Evolutionary conservation across 2,888 invertebrate species (phyloP), one percentile per base, ranked within the genome.

Genomic region (Lampropteryx suffumata): DNA sequence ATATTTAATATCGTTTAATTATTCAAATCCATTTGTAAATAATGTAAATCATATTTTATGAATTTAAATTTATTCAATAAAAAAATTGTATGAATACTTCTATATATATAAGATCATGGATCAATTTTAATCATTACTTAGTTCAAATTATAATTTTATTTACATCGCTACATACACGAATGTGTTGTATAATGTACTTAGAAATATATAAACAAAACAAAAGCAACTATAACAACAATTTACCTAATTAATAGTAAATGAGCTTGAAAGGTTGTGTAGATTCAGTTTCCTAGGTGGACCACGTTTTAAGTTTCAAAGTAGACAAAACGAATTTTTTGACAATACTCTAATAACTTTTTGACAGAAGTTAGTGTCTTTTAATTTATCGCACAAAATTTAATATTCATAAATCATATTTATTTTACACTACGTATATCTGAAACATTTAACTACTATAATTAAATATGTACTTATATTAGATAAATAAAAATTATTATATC

Each of bases 221-320:
- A 29, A 24, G 12, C n/a, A n/a, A n/a, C n/a, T n/a, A n/a, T n/a
- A n/a, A n/a, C n/a, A n/a, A n/a, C n/a, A n/a, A n/a, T n/a, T n/a
- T 33, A 34, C 14, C 32, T 14, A 28, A 10, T 11, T 7, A 28
- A 32, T 13, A 13, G 17, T 27, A 11, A 30, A 43, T 64, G 86
- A 88, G 87, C 87, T 86, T 87, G 80, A 74, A 74, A 76, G 85
- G 86, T 84, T 86, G 87, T 87, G 86, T 83, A 79, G 79, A 71
- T 68, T 73, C 71, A 69, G 73, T 75, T 73, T 68, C 65, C 68
- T 70, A 70, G 61, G 66, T 69, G 73, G 77, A 77, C 73, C 72
- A 73, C 56, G 57, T 58, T 65, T 69, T 72, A 64, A 64, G 51
- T 67, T 62, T 46, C 44, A 65, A 50, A 59, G 59, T 69, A 76